Evolutionary conservation across 35 echinoderm and acorn worm species (phyloP).

Genomic region (Ptychodera flava): DNA sequence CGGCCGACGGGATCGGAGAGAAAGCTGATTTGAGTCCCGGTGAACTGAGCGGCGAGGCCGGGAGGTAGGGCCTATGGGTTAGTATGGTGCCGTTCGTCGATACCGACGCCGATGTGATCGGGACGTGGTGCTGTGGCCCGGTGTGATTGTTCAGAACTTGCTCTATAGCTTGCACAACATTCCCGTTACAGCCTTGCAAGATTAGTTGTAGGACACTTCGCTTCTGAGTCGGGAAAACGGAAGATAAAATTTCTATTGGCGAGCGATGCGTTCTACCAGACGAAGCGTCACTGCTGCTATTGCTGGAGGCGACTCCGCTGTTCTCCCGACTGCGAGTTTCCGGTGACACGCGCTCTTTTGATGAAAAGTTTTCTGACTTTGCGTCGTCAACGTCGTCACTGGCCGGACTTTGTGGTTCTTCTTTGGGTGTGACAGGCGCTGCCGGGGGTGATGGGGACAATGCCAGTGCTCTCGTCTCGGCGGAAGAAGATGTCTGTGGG

Average conservation of each 20-base stretch:
- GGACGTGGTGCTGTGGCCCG: slow-evolving; percentile 22
- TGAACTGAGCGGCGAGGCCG: slow-evolving; percentile 49
- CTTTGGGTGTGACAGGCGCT: neutral
- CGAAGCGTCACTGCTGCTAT: neutral
- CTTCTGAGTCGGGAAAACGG: slow-evolving; percentile 86
- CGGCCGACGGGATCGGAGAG: slow-evolving; percentile 66
- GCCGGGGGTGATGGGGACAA: neutral
- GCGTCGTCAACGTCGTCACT: neutral
- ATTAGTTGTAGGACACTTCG: slow-evolving; percentile 83
- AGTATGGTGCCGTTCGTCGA: slow-evolving; percentile 62
- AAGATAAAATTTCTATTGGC: slow-evolving; percentile 76
- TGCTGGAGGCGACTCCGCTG: neutral
- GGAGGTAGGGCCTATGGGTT: slow-evolving; percentile 81
- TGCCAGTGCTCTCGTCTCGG: neutral
- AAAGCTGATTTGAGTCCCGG: slow-evolving; percentile 93
- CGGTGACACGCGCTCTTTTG: no score
- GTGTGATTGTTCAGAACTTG: slow-evolving; percentile 76
- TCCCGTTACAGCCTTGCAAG: slow-evolving; percentile 83
- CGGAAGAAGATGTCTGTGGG: neutral
- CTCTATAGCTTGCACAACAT: slow-evolving; percentile 91
- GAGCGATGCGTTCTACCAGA: neutral
- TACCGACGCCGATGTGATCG: slow-evolving; percentile 41
- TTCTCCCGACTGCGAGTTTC: neutral
- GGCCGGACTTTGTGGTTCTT: neutral
- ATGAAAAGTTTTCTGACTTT: neutral